phyloP scores from a whole-genome alignment of 2,113 vertebrate genomes.

The Gasterosteus nipponicus region DNA sequence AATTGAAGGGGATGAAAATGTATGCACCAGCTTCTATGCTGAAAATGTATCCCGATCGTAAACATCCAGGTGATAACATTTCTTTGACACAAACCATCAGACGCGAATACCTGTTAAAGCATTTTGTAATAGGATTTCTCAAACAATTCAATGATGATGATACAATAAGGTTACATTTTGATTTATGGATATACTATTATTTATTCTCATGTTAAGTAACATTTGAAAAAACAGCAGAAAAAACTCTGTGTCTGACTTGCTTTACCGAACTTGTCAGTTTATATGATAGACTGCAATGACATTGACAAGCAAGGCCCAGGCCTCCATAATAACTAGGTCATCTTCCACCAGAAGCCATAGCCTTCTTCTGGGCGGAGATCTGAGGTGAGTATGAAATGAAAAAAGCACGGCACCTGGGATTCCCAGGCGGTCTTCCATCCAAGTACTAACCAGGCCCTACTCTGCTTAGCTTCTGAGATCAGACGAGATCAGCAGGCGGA shows the following conservation, averaged over 20 bases:
- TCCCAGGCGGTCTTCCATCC: too few relatives aligned
- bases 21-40: neutral
- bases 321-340: constrained; percentile 70
- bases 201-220: neutral
- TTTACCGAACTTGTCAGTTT: constrained; percentile 23
- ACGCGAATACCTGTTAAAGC: neutral
- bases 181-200: neutral
- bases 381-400: too few relatives aligned
- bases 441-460: too few relatives aligned
- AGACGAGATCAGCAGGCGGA: too few relatives aligned
- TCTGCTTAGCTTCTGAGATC: too few relatives aligned
- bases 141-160: constrained; percentile 1
- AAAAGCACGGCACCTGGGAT: too few relatives aligned
- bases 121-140: neutral
- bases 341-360: constrained; percentile 68
- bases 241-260: constrained; percentile 26
- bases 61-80: neutral
- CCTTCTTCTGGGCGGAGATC: constrained; percentile 70
- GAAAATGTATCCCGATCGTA: neutral
- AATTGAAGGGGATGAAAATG: neutral
- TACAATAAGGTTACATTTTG: neutral
- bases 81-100: neutral
- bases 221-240: constrained; percentile 16
- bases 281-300: constrained; percentile 54
- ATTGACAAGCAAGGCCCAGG: constrained; percentile 57